Evolutionary conservation across 2,888 invertebrate species (phyloP).

Genomic region (Drosophila meridionalis): DNA sequence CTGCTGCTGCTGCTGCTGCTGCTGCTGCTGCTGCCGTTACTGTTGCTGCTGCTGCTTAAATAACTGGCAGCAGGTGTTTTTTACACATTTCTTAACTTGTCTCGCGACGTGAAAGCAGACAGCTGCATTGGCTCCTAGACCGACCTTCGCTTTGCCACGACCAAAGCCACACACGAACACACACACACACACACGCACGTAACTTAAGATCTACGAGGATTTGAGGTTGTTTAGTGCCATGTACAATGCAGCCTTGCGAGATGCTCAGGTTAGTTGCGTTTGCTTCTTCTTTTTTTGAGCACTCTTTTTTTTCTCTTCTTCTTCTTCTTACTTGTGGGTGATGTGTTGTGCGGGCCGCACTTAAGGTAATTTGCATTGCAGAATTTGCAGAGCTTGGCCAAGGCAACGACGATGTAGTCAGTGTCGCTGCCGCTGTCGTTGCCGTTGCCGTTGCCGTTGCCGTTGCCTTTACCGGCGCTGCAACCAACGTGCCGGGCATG

Average conservation of each 20-base stretch:
- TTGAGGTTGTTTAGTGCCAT: conserved; percentile 80
- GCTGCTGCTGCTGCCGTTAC: conserved; percentile 25
- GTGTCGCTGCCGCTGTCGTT: conserved; percentile 16
- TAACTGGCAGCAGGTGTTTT: conserved; percentile 81
- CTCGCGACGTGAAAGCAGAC: conserved; percentile 74
- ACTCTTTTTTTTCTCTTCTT: conserved; percentile 16
- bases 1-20: conserved; percentile 36
- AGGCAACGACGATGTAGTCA: conserved; percentile 55
- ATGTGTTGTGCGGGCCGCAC: conserved; percentile 81
- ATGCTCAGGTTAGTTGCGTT: conserved; percentile 36
- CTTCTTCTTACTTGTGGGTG: conserved; percentile 69
- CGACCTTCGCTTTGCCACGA: conserved; percentile 34
- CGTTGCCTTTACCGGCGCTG: conserved; percentile 10
- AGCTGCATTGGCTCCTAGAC: conserved; percentile 63
- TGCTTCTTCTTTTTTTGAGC: conserved; percentile 2
- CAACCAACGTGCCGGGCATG: conserved; percentile 80
- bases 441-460: not conserved
- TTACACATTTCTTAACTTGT: conserved; percentile 77
- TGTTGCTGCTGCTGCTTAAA: conserved; percentile 61
- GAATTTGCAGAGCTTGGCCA: conserved; percentile 79
- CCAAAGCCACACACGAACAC: conserved; percentile 16
- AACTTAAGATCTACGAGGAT: conserved; percentile 82
- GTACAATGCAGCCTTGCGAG: conserved; percentile 62
- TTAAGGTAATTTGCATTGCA: conserved; percentile 82
- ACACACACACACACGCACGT: conserved; percentile 43